Evolutionary conservation across 23 tunicate genomes (phyloP), one percentile per base, ranked within the genome.

Genomic region (Ascidia mentula): DNA sequence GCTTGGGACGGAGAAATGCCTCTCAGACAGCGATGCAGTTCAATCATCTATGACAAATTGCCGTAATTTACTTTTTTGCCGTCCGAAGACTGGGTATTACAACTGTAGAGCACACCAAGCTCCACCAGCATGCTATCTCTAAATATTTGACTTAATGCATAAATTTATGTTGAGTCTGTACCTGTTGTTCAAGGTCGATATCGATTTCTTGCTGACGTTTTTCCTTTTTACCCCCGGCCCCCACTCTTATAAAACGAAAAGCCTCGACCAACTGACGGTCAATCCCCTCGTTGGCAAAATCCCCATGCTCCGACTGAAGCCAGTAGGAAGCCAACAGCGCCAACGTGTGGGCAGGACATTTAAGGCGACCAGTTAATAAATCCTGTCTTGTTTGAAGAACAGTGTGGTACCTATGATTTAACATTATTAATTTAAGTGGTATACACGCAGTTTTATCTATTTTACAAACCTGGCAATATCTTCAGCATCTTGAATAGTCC

Each of bases 41-140:
- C 87, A 38, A 91, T 86, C 90, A 91, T 86, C 97, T 91, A 59
- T n/a, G n/a, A n/a, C n/a, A n/a, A n/a, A n/a, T n/a, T n/a, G n/a
- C n/a, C n/a, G n/a, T n/a, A n/a, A n/a, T n/a, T n/a, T n/a, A n/a
- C n/a, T n/a, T n/a, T n/a, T n/a, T n/a, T n/a, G n/a, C n/a, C n/a
- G n/a, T n/a, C n/a, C n/a, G n/a, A n/a, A n/a, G n/a, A n/a, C n/a
- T n/a, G n/a, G n/a, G n/a, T n/a, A n/a, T n/a, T n/a, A n/a, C n/a
- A n/a, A n/a, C n/a, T n/a, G n/a, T n/a, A n/a, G n/a, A n/a, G n/a
- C n/a, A n/a, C n/a, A n/a, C n/a, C n/a, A n/a, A n/a, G n/a, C n/a
- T n/a, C n/a, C n/a, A n/a, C n/a, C n/a, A n/a, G n/a, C n/a, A n/a
- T n/a, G n/a, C n/a, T n/a, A n/a, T n/a, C n/a, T n/a, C n/a, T n/a